Evolutionary conservation across 2,113 vertebrate genomes (phyloP).

Genomic region (Salvelinus namaycush): DNA sequence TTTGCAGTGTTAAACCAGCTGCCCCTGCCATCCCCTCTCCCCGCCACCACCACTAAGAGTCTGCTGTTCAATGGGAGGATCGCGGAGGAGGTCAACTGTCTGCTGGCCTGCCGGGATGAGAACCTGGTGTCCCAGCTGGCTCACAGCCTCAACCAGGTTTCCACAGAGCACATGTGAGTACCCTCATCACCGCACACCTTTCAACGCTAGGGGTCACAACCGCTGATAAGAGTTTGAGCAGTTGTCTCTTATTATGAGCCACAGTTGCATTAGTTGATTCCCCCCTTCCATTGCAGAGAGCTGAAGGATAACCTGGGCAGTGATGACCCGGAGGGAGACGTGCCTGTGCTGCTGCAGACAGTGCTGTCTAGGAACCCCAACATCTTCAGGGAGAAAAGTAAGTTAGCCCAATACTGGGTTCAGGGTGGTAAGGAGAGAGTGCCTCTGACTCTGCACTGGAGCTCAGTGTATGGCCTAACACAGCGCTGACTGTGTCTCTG

Average conservation of each 20-base stretch:
- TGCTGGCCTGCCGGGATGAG: conserved; percentile 94
- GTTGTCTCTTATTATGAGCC: neutral
- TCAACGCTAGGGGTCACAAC: neutral
- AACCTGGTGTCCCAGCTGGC: conserved; percentile 92
- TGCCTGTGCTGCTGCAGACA: conserved; percentile 93
- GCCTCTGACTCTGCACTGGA: conserved; percentile 36
- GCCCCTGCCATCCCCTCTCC: conserved; percentile 96
- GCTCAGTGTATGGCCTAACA: conserved; percentile 12
- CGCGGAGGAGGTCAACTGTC: conserved; percentile 94
- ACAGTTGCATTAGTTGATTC: neutral
- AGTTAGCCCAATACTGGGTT: conserved; percentile 81
- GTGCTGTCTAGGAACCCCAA: conserved; percentile 96
- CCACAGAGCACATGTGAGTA: conserved; percentile 96
- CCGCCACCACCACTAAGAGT: conserved; percentile 97
- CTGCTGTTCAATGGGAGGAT: conserved; percentile 97
- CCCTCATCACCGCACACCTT: neutral
- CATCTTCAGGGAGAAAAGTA: conserved; percentile 99
- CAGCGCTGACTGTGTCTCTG: neutral
- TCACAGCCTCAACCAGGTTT: conserved; percentile 98
- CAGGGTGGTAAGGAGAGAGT: conserved; percentile 77
- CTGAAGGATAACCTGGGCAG: conserved; percentile 98
- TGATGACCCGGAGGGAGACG: conserved; percentile 97
- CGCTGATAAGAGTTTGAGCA: neutral
- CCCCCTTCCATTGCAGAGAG: conserved; percentile 80
- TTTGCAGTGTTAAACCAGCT: conserved; percentile 95